A percentile compares a stretch with the other conserved stretches of the same genome.
These are phyloP conservation scores for Nerophis ophidion DNA, from an alignment of 2,113 vertebrate genomes.

Conservation along the genomic window DNA sequence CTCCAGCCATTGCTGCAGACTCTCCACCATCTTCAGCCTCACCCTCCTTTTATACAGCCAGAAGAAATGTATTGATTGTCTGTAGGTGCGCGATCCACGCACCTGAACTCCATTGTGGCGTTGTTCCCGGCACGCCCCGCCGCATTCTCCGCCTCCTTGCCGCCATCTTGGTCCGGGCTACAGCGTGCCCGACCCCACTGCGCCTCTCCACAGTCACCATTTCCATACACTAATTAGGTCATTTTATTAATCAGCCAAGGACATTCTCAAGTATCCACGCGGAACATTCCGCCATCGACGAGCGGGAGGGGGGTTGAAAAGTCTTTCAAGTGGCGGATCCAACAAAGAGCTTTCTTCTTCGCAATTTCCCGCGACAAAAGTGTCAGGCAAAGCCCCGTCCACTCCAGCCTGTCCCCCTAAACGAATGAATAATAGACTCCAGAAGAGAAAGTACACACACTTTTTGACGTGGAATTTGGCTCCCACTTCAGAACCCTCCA, in stretches of 20 bases:
- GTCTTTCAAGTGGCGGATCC: slow-evolving; percentile 65
- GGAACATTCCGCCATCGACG: slow-evolving; percentile 55
- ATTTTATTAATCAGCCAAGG: background rate
- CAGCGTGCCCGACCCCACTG: no score
- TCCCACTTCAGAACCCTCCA: background rate
- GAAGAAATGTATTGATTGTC: no score
- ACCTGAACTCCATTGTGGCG: no score
- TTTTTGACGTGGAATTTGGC: slow-evolving; percentile 9
- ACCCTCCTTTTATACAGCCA: no score
- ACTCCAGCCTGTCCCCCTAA: slow-evolving; percentile 50
- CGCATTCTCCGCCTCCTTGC: no score
- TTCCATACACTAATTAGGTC: no score
- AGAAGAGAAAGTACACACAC: slow-evolving; percentile 34
- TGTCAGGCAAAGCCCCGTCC: slow-evolving; percentile 46
- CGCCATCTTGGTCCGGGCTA: no score
- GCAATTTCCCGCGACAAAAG: slow-evolving; percentile 65
- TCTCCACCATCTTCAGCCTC: no score
- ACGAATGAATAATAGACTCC: slow-evolving; percentile 57
- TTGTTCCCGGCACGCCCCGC: no score
- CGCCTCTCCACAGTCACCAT: no score
- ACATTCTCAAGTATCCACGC: background rate
- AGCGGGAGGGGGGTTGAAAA: slow-evolving; percentile 51
- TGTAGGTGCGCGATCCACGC: no score
- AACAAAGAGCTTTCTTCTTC: slow-evolving; percentile 46
- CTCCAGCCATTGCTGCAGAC: no score